phyloP scores from a whole-genome alignment of 2,888 invertebrate genomes.

The Netelia fuscicornis region DNA sequence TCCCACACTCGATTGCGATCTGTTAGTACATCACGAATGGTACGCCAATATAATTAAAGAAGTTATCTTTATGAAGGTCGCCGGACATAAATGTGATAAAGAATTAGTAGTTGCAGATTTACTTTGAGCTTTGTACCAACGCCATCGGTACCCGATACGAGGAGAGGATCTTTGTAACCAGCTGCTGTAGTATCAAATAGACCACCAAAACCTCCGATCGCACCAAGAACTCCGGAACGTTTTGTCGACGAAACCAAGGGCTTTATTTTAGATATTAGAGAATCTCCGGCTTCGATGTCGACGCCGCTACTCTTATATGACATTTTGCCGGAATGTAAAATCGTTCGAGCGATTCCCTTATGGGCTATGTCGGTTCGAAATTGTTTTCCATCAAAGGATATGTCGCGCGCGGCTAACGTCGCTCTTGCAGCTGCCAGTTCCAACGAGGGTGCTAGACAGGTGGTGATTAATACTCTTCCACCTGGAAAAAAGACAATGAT shows the following conservation, averaged over 20 bases:
- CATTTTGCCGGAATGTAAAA: conserved; percentile 87
- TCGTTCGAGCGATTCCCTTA: conserved; percentile 91
- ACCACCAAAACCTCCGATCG: conserved; percentile 97
- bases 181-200: conserved; percentile 94
- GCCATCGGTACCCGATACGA: conserved; percentile 98
- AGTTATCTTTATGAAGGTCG: too few species aligned
- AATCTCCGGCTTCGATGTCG: conserved; percentile 96
- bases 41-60: not conserved
- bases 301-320: conserved; percentile 97
- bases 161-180: conserved; percentile 91
- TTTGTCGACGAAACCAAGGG: conserved; percentile 92
- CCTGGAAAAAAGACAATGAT: conserved; percentile 82
- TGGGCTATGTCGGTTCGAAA: conserved; percentile 96
- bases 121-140: conserved; percentile 99
- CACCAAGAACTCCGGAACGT: conserved; percentile 92
- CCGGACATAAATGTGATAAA: not conserved
- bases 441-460: conserved; percentile 90
- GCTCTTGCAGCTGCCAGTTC: conserved; percentile 91
- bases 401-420: conserved; percentile 89
- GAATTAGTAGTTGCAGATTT: conserved; percentile 77
- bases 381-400: conserved; percentile 94
- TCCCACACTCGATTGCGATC: conserved; percentile 93
- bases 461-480: conserved; percentile 95
- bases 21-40: conserved; percentile 83
- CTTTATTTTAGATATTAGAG: conserved; percentile 93